Percentiles rank a stretch among this genome's conserved stretches.
Conservation (phyloP, 2,888 invertebrate species). For the Carabus problematicus region DNA sequence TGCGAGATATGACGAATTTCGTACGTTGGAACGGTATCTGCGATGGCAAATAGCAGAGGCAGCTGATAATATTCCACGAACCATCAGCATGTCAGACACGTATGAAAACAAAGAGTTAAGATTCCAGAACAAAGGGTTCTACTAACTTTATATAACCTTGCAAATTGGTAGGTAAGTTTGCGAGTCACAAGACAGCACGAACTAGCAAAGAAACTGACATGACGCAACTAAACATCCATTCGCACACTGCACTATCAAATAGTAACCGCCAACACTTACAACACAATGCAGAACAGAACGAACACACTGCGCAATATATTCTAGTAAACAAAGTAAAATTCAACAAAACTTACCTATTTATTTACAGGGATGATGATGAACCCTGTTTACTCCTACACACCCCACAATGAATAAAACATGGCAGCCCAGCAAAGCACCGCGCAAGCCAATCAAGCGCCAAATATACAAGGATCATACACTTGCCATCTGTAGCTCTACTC, state of each 20-base stretch:
- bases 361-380: constrained; percentile 55
- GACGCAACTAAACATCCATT: constrained; percentile 32
- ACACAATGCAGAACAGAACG: constrained; percentile 42
- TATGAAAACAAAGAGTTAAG: constrained; percentile 27
- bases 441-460: constrained; percentile 36
- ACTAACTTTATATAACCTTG: constrained; percentile 40
- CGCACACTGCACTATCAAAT: constrained; percentile 46
- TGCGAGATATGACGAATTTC: neutral
- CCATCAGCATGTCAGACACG: constrained; percentile 19
- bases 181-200: constrained; percentile 42
- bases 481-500: neutral
- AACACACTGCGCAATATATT: constrained; percentile 30
- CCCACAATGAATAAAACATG: constrained; percentile 82
- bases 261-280: constrained; percentile 12
- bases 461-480: constrained; percentile 27
- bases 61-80: constrained; percentile 18
- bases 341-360: constrained; percentile 50
- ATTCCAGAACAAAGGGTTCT: constrained; percentile 40
- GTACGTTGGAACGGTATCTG: too few relatives aligned
- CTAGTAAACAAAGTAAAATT: constrained; percentile 38
- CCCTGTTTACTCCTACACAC: constrained; percentile 59
- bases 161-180: constrained; percentile 21
- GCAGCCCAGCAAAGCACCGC: constrained; percentile 61
- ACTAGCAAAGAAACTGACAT: constrained; percentile 35
- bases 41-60: too few relatives aligned